Evolutionary conservation across 1,140 invertebrate species (phyloP), one percentile per base, ranked within the genome.

Genomic region (Solenopsis invicta): DNA sequence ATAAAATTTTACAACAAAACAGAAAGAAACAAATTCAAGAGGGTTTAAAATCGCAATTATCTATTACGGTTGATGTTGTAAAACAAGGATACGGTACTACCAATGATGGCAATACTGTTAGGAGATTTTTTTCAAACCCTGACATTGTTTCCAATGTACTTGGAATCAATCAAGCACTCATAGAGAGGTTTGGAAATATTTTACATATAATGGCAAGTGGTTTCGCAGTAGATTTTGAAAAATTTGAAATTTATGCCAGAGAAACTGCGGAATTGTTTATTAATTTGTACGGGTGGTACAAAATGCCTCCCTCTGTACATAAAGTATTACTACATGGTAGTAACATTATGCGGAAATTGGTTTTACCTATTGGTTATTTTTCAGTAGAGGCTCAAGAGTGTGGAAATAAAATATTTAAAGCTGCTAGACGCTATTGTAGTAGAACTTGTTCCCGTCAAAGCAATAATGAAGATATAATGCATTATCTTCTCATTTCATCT

Each of bases 321-420:
- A 80, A 80, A 45, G 66, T 81, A 0, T 8, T 81, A 45, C 9
- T 81, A 10, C 64, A 81, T 56, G 78, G 66, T 24, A 56, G 64
- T 45, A 3, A 37, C 16, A 80, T 80, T 41, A 80, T 80, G 64
- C 50, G 52, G 56, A n/a, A n/a, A n/a, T n/a, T n/a, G n/a, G n/a
- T n/a, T n/a, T n/a, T n/a, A n/a, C n/a, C n/a, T n/a, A n/a, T 69
- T 24, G 64, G 64, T 1, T 67, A 54, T n/a, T 54, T 80, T 66
- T 67, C 62, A 34, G 76, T 67, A 52, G 48, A 80, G 48, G 76
- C 62, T 54, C 76, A 67, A 54, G 76, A n/a, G n/a, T n/a, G n/a
- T n/a, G n/a, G n/a, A n/a, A 80, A 80, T 67, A 80, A 80, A 80
- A 69, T 56, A 52, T 67, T 69, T 54, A 80, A 80, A 66, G 24